Conservation (phyloP, 2,113 vertebrate species). For the Sinocyclocheilus anophthalmus region DNA sequence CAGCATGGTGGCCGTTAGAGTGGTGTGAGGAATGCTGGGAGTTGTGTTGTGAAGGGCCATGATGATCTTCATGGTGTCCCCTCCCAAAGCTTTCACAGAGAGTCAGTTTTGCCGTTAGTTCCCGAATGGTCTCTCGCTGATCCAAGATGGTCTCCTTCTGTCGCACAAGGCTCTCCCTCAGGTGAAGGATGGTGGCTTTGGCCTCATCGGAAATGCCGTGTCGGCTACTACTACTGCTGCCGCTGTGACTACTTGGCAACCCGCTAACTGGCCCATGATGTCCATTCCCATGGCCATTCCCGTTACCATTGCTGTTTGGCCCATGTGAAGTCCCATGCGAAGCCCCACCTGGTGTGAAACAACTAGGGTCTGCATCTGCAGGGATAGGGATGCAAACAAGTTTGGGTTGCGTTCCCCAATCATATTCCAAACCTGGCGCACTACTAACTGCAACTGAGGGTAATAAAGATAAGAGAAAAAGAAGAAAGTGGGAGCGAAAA, state of each 20-base stretch:
- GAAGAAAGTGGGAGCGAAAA: conserved; percentile 47
- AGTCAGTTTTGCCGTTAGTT: conserved; percentile 81
- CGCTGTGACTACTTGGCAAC: conserved; percentile 46
- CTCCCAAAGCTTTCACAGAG: conserved; percentile 79
- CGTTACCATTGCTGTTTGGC: conserved; percentile 60
- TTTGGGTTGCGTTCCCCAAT: conserved; percentile 75
- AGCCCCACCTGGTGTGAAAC: conserved; percentile 65
- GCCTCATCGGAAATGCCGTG: conserved; percentile 78
- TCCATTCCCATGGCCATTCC: conserved; percentile 46
- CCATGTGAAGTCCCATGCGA: conserved; percentile 15
- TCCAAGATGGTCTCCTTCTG: conserved; percentile 84
- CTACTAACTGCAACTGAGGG: conserved; percentile 60
- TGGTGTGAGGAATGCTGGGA: conserved; percentile 59
- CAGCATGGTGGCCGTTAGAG: conserved; percentile 59
- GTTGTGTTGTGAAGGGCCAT: conserved; percentile 54
- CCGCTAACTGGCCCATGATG: conserved; percentile 50
- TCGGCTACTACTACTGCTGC: conserved; percentile 44
- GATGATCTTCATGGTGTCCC: conserved; percentile 64
- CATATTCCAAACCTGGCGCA: conserved; percentile 66
- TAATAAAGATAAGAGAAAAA: conserved; percentile 66
- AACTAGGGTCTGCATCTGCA: conserved; percentile 77
- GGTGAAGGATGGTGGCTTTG: conserved; percentile 80
- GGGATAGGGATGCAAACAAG: conserved; percentile 82
- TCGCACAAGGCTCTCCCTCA: conserved; percentile 80
- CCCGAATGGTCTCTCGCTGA: conserved; percentile 81